Evolutionary conservation across 1,140 invertebrate species (phyloP), one percentile per base, ranked within the genome.

Genomic region (Zaprionus capensis): DNA sequence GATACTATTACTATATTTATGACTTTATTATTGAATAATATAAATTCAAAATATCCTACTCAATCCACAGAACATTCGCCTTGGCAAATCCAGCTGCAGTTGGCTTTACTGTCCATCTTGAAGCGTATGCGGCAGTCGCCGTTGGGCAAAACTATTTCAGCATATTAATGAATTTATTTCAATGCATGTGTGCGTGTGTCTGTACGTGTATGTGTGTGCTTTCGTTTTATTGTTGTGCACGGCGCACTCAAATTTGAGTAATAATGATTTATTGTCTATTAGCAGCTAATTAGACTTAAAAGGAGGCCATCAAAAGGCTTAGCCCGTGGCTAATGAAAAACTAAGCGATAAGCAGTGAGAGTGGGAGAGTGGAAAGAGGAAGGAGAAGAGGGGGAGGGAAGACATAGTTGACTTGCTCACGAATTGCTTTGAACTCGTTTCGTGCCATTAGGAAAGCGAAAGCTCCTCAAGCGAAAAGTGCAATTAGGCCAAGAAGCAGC

Each of bases 271-370:
- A 90, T 90, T 85, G 85, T 74, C 81, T 81, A 90, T 90, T 90
- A 90, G 85, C 85, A 82, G 85, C 84, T 90, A 90, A 90, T 90
- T 90, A 90, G 85, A 91, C 78, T 90, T 90, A 90, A 90, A 90
- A 85, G 85, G 72, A 71, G 81, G 71, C 46, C 74, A 81, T 88
- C 81, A 87, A 88, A 90, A 71, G 80, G 81, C 79, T 90, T 84
- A 88, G 65, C 66, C 58, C 76, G 62, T 69, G 58, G 66, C 84
- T 85, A 88, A 90, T 88, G 85, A 85, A 90, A 90, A 90, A 88
- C 85, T 90, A 88, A 69, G 71, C 58, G 20, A 63, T 46, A 46
- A 46, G 41, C 41, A 12, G 12, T 3, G 11, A 24, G 20, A 24
- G 12, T 34, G 9, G 28, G 6, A 22, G 46, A 14, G 20, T 11